Conservation (phyloP, 2,797 vertebrate species). For the Mus minutoides region DNA sequence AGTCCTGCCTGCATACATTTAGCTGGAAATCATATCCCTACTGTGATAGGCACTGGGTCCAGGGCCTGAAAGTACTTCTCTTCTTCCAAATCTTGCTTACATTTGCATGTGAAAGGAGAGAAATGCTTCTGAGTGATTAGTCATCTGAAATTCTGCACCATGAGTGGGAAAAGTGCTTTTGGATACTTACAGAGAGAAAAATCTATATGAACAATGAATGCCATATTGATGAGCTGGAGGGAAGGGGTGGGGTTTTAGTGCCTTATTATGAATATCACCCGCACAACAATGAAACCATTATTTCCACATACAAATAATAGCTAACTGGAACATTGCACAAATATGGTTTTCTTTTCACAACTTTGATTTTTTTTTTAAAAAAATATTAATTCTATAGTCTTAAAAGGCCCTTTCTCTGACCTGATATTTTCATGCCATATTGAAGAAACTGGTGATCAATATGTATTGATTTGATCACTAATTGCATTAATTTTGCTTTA, state of each 20-base stretch:
- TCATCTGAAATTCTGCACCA: conserved; percentile 82
- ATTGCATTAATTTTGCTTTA: conserved; percentile 89
- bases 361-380: conserved; percentile 85
- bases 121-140: conserved; percentile 84
- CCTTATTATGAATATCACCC: conserved; percentile 68
- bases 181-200: conserved; percentile 77
- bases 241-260: background rate
- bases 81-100: conserved; percentile 74
- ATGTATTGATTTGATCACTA: conserved; percentile 89
- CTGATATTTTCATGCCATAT: conserved; percentile 87
- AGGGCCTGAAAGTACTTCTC: conserved; percentile 48
- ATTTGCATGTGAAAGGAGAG: conserved; percentile 81
- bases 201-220: conserved; percentile 73
- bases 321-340: conserved; percentile 73
- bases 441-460: conserved; percentile 87
- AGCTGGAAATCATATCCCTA: conserved; percentile 55
- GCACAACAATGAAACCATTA: conserved; percentile 73
- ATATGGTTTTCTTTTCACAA: conserved; percentile 85
- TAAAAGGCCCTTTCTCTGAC: conserved; percentile 85
- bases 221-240: conserved; percentile 65
- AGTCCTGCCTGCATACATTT: conserved; percentile 77
- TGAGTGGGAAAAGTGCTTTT: conserved; percentile 81
- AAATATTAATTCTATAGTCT: conserved; percentile 83
- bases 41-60: conserved; percentile 20
- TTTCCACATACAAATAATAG: conserved; percentile 72